Percentiles rank a stretch among this genome's conserved stretches.
phyloP scores from a whole-genome alignment of 2,888 invertebrate species.

The Hofmannophila pseudospretella region DNA sequence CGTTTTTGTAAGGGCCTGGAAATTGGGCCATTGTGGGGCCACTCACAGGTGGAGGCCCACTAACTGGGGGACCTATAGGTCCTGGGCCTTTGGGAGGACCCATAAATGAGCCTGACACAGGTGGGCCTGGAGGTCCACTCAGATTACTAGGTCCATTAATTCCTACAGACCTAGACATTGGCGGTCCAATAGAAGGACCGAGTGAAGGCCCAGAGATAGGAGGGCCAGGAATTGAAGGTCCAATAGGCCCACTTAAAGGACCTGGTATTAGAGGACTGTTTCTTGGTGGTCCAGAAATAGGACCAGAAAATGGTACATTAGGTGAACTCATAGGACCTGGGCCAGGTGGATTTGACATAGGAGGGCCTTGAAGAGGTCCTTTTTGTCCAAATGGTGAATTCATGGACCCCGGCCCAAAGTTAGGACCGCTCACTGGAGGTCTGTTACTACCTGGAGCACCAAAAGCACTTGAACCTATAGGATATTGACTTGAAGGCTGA shows the following conservation, averaged over 20 bases:
- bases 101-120: slow-evolving; percentile 18
- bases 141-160: slow-evolving; percentile 35
- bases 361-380: slow-evolving; percentile 14
- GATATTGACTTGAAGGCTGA: slow-evolving; percentile 26
- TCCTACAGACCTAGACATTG: slow-evolving; percentile 23
- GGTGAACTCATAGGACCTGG: slow-evolving; percentile 33
- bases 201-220: slow-evolving; percentile 19
- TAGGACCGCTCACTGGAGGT: slow-evolving; percentile 11
- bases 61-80: background rate
- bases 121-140: slow-evolving; percentile 17
- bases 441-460: slow-evolving; percentile 22
- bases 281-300: slow-evolving; percentile 33
- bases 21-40: slow-evolving; percentile 18
- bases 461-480: slow-evolving; percentile 32
- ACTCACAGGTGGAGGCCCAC: slow-evolving; percentile 9
- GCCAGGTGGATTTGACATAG: slow-evolving; percentile 28
- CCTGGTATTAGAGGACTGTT: slow-evolving; percentile 47
- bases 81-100: slow-evolving; percentile 5
- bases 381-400: slow-evolving; percentile 28
- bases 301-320: slow-evolving; percentile 37
- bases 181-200: slow-evolving; percentile 12
- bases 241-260: slow-evolving; percentile 26
- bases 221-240: slow-evolving; percentile 5
- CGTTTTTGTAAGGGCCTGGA: slow-evolving; percentile 35
- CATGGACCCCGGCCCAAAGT: slow-evolving; percentile 25